These are phyloP conservation scores for Triplophysa yarkandensis DNA, from an alignment of 2,797 vertebrate species.

Conservation along the genomic window DNA sequence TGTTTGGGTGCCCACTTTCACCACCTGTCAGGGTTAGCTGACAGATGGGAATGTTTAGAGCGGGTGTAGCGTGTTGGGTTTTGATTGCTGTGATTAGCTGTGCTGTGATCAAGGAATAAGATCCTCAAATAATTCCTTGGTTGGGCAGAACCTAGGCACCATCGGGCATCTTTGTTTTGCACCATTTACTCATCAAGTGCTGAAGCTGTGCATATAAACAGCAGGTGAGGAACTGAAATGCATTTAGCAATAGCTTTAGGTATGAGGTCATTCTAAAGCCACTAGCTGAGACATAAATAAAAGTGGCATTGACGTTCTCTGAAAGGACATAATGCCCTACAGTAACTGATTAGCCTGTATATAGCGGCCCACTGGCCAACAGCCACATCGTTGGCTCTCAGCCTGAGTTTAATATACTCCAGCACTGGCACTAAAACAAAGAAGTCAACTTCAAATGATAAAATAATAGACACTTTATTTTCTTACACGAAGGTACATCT, in stretches of 20 bases:
- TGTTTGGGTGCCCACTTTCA: conserved; percentile 19
- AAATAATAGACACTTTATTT: not conserved
- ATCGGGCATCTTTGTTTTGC: not conserved
- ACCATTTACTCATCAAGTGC: no score
- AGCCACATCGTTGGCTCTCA: conserved; percentile 7
- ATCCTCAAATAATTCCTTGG: not conserved
- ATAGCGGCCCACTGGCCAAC: not conserved
- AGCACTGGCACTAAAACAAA: not conserved
- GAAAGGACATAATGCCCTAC: conserved; percentile 19
- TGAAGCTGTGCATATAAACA: not conserved
- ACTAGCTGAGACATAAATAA: not conserved
- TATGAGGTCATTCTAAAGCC: not conserved
- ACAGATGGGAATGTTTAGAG: conserved; percentile 19
- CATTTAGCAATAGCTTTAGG: not conserved
- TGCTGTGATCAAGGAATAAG: not conserved
- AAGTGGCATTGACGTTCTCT: conserved; percentile 12
- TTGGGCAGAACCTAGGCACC: not conserved
- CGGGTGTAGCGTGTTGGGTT: not conserved
- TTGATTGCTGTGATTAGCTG: conserved; percentile 3
- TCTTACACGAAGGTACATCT: no score
- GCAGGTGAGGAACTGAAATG: no score
- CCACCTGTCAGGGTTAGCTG: conserved; percentile 13
- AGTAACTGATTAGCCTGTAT: conserved; percentile 11
- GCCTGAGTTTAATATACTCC: conserved; percentile 15
- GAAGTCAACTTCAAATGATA: no score